Evolutionary conservation across 37 sponge, comb jelly and placozoan genomes (phyloP).

Genomic region (Ianthella basta): DNA sequence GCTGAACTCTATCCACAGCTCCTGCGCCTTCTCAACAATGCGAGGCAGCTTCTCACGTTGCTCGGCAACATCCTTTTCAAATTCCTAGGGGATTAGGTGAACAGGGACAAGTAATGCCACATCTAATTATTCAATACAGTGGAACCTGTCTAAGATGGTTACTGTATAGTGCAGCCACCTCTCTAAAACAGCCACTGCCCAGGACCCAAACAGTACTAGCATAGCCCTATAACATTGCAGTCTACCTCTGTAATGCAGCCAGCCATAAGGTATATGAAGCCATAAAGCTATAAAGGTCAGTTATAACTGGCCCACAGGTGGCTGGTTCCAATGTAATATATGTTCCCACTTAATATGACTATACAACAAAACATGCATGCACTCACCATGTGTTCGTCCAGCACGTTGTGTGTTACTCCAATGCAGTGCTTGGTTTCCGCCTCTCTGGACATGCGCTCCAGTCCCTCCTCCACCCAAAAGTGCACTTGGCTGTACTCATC

Average conservation of each 20-base stretch:
- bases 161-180: no score
- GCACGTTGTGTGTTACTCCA: slow-evolving; percentile 29
- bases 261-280: no score
- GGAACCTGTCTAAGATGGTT: no score
- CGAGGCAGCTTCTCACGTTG: neutral
- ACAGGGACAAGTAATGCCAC: no score
- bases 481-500: neutral
- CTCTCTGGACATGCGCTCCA: neutral
- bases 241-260: no score
- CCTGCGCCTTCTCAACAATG: neutral
- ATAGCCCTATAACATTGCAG: no score
- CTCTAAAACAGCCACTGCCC: no score
- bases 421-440: slow-evolving; percentile 18
- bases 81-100: neutral
- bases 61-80: slow-evolving; percentile 2
- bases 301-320: no score
- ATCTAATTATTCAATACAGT: no score
- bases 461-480: neutral
- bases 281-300: no score
- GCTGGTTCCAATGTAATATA: no score
- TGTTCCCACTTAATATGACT: neutral
- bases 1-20: neutral
- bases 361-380: neutral
- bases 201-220: no score
- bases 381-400: slow-evolving; percentile 31